Evolutionary conservation across 1,140 invertebrate genomes (phyloP).

Genomic region (Brevipalpus yothersi): DNA sequence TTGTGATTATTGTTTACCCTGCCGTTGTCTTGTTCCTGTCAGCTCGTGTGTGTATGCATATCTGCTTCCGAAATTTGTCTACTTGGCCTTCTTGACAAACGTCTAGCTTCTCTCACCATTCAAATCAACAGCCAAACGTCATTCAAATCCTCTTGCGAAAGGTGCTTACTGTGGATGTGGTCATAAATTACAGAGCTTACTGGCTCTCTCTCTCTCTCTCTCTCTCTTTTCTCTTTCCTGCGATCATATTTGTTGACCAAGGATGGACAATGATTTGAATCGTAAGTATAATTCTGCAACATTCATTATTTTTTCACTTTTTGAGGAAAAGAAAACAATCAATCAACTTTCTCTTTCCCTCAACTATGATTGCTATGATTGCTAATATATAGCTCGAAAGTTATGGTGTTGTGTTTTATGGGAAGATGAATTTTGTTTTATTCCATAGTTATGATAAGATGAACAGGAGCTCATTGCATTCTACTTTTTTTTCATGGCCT

Average conservation of each 20-base stretch:
- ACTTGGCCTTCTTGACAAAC: too few relatives aligned
- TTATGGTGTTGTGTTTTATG: not conserved
- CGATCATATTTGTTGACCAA: not conserved
- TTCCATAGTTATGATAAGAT: not conserved
- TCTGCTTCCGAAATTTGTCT: too few relatives aligned
- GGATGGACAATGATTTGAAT: too few relatives aligned
- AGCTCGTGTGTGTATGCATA: not conserved
- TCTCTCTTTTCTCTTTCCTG: not conserved
- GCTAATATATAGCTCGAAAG: not conserved
- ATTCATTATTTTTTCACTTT: not conserved
- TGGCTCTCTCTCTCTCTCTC: not conserved
- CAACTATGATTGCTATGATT: not conserved
- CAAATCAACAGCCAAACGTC: too few relatives aligned
- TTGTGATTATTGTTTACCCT: not conserved
- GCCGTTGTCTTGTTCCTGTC: not conserved
- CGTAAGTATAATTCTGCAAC: too few relatives aligned
- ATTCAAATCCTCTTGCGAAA: too few relatives aligned
- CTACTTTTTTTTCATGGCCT: not conserved
- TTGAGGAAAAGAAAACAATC: not conserved
- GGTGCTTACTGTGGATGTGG: too few relatives aligned
- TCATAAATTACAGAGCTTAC: not conserved
- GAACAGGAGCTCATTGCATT: not conserved
- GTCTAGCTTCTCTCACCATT: too few relatives aligned
- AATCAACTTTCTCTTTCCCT: not conserved
- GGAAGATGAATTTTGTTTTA: not conserved